Percentiles rank a stretch among this genome's conserved stretches.
These are phyloP conservation scores for Tinamus major DNA, from an alignment of 2,797 vertebrate species.

Conservation along the genomic window DNA sequence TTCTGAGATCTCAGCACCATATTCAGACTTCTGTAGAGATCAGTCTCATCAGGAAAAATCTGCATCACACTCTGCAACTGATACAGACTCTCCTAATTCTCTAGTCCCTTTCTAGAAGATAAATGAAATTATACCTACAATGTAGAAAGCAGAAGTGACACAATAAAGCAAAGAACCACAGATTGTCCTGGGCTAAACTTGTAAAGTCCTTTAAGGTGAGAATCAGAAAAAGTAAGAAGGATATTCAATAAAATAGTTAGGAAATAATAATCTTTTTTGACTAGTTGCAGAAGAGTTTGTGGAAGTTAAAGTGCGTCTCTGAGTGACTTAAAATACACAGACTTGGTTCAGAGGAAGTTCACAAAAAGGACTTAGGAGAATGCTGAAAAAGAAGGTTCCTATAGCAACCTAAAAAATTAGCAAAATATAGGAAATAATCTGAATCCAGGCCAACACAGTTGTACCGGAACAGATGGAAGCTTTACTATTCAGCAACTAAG, in stretches of 20 bases:
- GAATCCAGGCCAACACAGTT: conserved; percentile 30
- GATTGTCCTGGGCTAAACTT: background rate
- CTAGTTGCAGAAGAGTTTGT: background rate
- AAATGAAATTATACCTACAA: background rate
- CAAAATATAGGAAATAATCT: conserved; percentile 43
- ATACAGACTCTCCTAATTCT: background rate
- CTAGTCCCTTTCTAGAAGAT: background rate
- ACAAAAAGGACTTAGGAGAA: background rate
- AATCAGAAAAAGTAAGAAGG: background rate
- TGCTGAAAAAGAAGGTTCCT: conserved; percentile 17
- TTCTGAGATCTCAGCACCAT: background rate
- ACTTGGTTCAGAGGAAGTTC: background rate
- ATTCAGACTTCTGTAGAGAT: background rate
- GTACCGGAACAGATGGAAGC: conserved; percentile 45
- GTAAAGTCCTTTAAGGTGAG: background rate
- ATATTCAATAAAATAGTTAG: background rate
- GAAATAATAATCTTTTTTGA: background rate
- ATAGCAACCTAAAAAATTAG: conserved; percentile 51
- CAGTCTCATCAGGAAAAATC: background rate
- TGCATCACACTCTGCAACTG: background rate
- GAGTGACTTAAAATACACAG: background rate
- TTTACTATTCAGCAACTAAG: conserved; percentile 51
- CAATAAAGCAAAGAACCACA: background rate
- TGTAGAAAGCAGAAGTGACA: background rate
- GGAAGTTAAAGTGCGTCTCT: background rate